Percentiles rank a stretch among this genome's conserved stretches.
Evolutionary conservation across 2,888 invertebrate species (phyloP).

Genomic region (Diplolepis rosae): DNA sequence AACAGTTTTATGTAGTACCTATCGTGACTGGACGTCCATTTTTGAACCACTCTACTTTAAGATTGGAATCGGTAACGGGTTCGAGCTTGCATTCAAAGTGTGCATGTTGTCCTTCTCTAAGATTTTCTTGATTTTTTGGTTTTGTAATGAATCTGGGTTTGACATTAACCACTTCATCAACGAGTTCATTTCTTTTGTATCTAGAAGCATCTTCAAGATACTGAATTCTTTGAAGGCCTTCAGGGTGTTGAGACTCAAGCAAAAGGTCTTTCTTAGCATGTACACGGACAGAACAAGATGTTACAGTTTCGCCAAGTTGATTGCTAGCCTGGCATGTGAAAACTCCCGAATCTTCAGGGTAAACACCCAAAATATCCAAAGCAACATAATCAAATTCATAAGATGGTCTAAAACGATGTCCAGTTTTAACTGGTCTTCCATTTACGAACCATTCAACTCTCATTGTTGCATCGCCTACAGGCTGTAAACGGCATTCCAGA

Average conservation of each 20-base stretch:
- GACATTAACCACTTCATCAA: constrained; percentile 88
- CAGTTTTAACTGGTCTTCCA: constrained; percentile 92
- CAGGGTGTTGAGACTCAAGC: constrained; percentile 92
- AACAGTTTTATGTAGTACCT: constrained; percentile 45
- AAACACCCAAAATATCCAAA: constrained; percentile 94
- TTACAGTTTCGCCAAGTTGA: constrained; percentile 94
- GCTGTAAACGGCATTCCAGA: constrained; percentile 92
- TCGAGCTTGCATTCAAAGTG: constrained; percentile 98
- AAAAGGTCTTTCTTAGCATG: constrained; percentile 92
- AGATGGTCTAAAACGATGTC: constrained; percentile 95
- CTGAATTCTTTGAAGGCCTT: constrained; percentile 93
- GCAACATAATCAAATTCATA: constrained; percentile 98
- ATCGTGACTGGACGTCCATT: constrained; percentile 95
- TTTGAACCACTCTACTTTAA: constrained; percentile 98
- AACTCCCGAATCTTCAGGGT: constrained; percentile 97
- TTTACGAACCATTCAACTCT: constrained; percentile 97
- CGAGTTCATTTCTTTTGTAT: constrained; percentile 86
- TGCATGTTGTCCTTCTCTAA: constrained; percentile 92
- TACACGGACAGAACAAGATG: constrained; percentile 91
- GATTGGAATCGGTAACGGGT: constrained; percentile 96
- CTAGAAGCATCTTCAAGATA: constrained; percentile 91
- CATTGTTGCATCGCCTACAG: constrained; percentile 94
- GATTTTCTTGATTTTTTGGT: constrained; percentile 89
- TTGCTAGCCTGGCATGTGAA: constrained; percentile 97
- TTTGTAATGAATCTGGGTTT: constrained; percentile 90